Evolutionary conservation across 92 coral and sea anemone species (phyloP).

Genomic region (Muricea muricata): DNA sequence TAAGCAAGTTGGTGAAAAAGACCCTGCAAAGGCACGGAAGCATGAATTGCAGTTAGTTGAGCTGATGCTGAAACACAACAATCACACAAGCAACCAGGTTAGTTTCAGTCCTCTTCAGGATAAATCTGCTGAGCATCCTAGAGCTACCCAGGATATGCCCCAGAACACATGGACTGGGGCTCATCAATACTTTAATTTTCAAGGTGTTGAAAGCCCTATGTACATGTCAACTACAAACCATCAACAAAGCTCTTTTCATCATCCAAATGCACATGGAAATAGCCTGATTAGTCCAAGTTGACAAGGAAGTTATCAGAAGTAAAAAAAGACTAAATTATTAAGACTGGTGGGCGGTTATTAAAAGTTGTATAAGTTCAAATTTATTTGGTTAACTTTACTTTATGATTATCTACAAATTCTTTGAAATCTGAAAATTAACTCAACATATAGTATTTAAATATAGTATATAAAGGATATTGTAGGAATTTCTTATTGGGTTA

Average conservation of each 20-base stretch:
- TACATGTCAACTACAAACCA: not conserved
- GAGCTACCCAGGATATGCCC: not conserved
- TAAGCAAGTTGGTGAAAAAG: constrained; percentile 16
- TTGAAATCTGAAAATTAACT: too few species aligned
- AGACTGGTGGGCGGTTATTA: too few species aligned
- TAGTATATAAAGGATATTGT: too few species aligned
- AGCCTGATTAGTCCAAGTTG: not conserved
- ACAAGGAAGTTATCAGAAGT: not conserved
- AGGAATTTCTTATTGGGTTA: too few species aligned
- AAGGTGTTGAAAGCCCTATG: not conserved
- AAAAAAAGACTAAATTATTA: not conserved
- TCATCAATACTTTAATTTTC: not conserved
- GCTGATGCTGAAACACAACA: constrained; percentile 12
- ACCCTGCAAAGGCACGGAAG: constrained; percentile 32
- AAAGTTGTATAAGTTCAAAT: not conserved
- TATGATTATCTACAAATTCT: too few species aligned
- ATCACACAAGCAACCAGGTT: not conserved
- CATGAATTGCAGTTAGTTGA: constrained; percentile 12
- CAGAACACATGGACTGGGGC: not conserved
- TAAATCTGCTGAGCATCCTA: not conserved
- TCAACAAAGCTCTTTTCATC: not conserved
- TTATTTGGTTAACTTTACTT: too few species aligned
- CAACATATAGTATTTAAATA: too few species aligned
- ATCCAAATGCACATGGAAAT: not conserved
- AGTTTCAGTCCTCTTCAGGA: not conserved